phyloP scores from a whole-genome alignment of 2,797 vertebrate species.

The Chrysocyon brachyurus region DNA sequence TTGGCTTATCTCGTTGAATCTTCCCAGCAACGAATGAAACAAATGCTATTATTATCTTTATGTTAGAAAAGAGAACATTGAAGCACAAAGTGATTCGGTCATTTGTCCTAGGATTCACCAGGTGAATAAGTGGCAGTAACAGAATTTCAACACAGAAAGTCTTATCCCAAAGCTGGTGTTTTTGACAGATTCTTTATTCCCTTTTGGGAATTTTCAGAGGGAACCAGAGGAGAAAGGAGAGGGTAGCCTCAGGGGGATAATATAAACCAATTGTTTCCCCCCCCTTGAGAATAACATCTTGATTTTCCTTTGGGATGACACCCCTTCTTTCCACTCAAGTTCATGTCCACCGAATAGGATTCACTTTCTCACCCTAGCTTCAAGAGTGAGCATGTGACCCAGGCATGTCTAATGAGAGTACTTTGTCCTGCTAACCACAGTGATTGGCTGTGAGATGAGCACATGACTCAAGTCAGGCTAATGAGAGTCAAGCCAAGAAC shows the following conservation, averaged over 20 bases:
- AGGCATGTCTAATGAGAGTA: background rate
- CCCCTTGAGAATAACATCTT: background rate
- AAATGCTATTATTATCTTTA: background rate
- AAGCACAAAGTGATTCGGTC: background rate
- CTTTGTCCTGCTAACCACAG: background rate
- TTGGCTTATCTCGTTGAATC: background rate
- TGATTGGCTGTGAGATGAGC: background rate
- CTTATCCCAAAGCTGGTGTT: background rate
- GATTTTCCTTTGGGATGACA: background rate
- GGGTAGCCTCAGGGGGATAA: background rate
- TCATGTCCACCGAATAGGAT: background rate
- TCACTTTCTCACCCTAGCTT: background rate
- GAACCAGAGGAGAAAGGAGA: background rate
- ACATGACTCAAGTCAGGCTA: background rate
- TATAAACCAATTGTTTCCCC: background rate
- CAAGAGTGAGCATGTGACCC: background rate
- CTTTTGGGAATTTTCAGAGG: background rate
- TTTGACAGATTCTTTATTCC: background rate
- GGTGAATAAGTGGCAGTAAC: background rate
- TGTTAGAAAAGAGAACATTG: background rate
- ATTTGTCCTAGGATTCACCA: background rate
- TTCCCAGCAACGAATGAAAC: background rate
- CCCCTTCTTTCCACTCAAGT: background rate
- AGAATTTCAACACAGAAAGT: constrained; percentile 18
- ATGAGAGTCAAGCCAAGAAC: background rate